Conservation (phyloP, 2,113 vertebrate genomes). For the Caloenas nicobarica region DNA sequence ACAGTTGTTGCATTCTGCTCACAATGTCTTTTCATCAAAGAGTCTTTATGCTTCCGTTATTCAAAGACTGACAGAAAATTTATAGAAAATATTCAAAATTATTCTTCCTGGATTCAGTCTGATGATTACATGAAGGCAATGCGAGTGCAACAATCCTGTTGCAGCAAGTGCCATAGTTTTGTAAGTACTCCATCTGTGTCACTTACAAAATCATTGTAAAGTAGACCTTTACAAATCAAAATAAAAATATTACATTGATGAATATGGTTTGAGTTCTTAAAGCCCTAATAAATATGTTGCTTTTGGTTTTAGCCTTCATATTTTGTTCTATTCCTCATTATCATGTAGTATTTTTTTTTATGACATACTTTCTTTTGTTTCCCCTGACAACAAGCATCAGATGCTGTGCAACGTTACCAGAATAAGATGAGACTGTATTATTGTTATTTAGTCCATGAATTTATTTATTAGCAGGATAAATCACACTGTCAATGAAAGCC, state of each 20-base stretch:
- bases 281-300: neutral
- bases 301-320: neutral
- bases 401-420: neutral
- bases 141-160: fast-evolving
- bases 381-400: neutral
- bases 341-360: neutral
- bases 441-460: neutral
- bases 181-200: fast-evolving
- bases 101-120: neutral
- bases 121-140: neutral
- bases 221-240: neutral
- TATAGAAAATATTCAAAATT: neutral
- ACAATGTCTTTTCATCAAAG: neutral
- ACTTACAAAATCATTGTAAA: neutral
- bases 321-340: neutral
- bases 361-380: neutral
- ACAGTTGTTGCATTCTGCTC: neutral
- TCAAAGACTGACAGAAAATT: neutral
- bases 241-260: neutral
- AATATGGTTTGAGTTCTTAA: neutral
- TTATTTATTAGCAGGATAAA: neutral
- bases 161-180: neutral
- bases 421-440: neutral
- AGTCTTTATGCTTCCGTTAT: too few relatives aligned
- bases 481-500: neutral